These are phyloP conservation scores for Ligdia adustata DNA, from an alignment of 2,888 invertebrate genomes.

Conservation along the genomic window DNA sequence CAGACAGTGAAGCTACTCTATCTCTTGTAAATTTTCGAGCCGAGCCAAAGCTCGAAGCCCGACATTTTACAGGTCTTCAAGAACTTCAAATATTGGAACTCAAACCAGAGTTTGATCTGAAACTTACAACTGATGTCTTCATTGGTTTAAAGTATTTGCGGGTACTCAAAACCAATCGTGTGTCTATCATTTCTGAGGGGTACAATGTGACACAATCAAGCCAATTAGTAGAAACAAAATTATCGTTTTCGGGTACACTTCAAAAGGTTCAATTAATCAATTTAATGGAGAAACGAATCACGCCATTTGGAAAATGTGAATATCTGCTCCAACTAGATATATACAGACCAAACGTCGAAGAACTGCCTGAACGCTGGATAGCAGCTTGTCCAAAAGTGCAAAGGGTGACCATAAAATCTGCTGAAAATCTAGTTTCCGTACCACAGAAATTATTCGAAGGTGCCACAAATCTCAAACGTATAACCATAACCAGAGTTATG, in stretches of 20 bases:
- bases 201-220: no score
- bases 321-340: not conserved
- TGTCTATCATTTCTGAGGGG: no score
- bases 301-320: not conserved
- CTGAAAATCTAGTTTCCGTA: not conserved
- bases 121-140: no score
- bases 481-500: not conserved
- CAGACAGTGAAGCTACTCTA: no score
- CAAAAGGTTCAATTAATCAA: not conserved
- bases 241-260: not conserved
- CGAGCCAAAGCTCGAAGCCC: no score
- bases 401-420: not conserved
- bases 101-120: no score
- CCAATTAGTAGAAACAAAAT: no score
- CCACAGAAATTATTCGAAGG: not conserved
- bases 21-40: no score
- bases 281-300: not conserved
- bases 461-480: not conserved
- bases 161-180: no score
- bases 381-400: not conserved
- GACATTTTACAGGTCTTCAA: no score
- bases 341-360: not conserved
- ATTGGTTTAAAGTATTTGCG: no score
- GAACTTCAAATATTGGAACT: no score
- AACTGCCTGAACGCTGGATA: not conserved